A percentile compares a stretch with the other conserved stretches of the same genome.
Evolutionary conservation across 2,113 vertebrate genomes (phyloP).

Genomic region (Pedionomus torquatus): DNA sequence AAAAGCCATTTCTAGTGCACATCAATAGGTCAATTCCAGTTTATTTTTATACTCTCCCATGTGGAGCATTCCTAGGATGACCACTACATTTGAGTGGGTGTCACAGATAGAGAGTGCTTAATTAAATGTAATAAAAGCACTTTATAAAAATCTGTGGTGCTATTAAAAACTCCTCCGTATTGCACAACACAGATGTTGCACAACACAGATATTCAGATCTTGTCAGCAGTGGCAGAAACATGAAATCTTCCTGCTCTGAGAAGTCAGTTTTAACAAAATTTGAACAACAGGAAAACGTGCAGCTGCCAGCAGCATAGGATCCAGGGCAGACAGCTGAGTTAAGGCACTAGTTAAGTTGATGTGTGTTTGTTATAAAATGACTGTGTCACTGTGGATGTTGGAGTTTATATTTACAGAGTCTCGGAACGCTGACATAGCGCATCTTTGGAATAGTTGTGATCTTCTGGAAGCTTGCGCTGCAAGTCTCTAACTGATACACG

Average conservation of each 20-base stretch:
- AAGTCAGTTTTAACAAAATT: neutral
- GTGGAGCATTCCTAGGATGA: neutral
- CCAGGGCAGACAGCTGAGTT: neutral
- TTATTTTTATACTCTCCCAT: neutral
- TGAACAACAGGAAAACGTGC: neutral
- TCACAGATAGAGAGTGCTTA: neutral
- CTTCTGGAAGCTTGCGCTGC: neutral
- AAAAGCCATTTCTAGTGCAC: neutral
- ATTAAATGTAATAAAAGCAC: neutral
- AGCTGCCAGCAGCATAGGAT: neutral
- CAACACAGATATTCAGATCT: neutral
- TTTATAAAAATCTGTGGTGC: neutral
- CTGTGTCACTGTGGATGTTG: neutral
- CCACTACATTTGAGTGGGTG: neutral
- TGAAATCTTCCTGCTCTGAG: neutral
- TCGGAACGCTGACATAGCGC: neutral
- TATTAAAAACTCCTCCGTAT: neutral
- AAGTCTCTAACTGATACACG: neutral
- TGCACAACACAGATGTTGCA: neutral
- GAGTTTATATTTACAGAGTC: neutral
- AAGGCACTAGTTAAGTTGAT: neutral
- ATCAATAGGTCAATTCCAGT: neutral
- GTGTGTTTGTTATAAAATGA: neutral
- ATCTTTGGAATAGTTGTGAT: neutral
- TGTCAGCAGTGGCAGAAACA: neutral